Percentiles rank a stretch among this genome's conserved stretches.
Evolutionary conservation across 1,140 invertebrate species (phyloP).

Genomic region (Zophobas morio): DNA sequence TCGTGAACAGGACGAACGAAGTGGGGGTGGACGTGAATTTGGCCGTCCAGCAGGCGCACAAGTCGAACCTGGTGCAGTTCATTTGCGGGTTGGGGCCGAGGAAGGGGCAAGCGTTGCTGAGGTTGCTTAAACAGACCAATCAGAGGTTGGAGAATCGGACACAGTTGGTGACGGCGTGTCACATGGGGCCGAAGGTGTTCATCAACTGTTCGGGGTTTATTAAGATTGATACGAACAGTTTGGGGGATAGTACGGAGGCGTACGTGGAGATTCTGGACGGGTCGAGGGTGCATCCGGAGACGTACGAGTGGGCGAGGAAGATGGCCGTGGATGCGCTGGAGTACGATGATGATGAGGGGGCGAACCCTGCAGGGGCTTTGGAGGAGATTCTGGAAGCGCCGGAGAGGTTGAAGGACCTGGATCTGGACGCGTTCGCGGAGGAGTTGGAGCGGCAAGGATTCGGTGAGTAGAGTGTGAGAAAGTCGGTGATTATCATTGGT

Average conservation of each 20-base stretch:
- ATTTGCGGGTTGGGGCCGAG: constrained; percentile 97
- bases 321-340: constrained; percentile 99
- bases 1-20: constrained; percentile 95
- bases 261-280: constrained; percentile 98
- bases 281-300: constrained; percentile 98
- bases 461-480: constrained; percentile 33
- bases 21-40: constrained; percentile 99
- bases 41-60: constrained; percentile 89
- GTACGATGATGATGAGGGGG: constrained; percentile 96
- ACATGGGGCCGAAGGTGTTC: constrained; percentile 98
- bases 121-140: constrained; percentile 94
- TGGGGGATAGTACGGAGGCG: constrained; percentile 94
- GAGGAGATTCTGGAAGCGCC: constrained; percentile 98
- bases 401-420: constrained; percentile 95
- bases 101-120: constrained; percentile 92
- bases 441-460: constrained; percentile 92
- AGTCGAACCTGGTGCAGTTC: constrained; percentile 95
- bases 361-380: constrained; percentile 95
- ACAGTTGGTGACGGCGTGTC: constrained; percentile 94
- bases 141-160: constrained; percentile 95
- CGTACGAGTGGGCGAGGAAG: constrained; percentile 99
- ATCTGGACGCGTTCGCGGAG: constrained; percentile 98
- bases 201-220: constrained; percentile 99
- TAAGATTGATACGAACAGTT: constrained; percentile 96
- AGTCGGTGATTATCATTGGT: background rate